Evolutionary conservation across 2,113 vertebrate species (phyloP), one percentile per base, ranked within the genome.

Genomic region (Perca schrenkii): DNA sequence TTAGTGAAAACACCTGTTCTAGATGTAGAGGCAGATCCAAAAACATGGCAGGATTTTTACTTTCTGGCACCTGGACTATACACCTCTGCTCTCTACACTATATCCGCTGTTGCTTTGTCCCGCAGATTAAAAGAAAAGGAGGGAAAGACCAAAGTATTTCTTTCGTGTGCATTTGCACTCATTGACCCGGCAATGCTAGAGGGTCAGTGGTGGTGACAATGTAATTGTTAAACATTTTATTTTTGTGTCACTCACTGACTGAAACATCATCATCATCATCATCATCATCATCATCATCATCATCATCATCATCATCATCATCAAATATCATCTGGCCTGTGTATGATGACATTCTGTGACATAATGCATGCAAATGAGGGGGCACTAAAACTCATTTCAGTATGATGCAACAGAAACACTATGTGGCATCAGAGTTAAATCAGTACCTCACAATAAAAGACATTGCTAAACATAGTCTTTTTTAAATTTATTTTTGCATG

Each of bases 71-170:
- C n/a, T n/a, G n/a, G n/a, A n/a, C n/a, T n/a, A n/a, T n/a, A n/a
- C n/a, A n/a, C n/a, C n/a, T n/a, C n/a, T n/a, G n/a, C n/a, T n/a
- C 22, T 52, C 2, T 17, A 22, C 68, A 43, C 15, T 46, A 43
- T 77, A 61, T 80, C 77, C 74, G 58, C 81, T 16, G 28, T 3
- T 43, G 77, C 82, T 85, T 85, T 88, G 83, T 81, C 68, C 40
- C 1, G 6, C 28, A 86, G 43, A 72, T 82, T 65, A 36, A 82
- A 86, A 85, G 74, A 85, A 61, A 60, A 60, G 58, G 13, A 72
- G 57, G 25, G 53, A 49, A 15, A 76, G 58, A n/a, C 17, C 31
- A 60, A 76, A 74, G 3, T n/a, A 40, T 66, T 36, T 74, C 34
- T 73, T 80, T 82, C 36, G 56, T 67, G 84, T 79, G 53, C 53